Percentiles rank a stretch among this genome's conserved stretches.
These are phyloP conservation scores for Sitta europaea DNA, from an alignment of 2,113 vertebrate genomes.

Conservation along the genomic window DNA sequence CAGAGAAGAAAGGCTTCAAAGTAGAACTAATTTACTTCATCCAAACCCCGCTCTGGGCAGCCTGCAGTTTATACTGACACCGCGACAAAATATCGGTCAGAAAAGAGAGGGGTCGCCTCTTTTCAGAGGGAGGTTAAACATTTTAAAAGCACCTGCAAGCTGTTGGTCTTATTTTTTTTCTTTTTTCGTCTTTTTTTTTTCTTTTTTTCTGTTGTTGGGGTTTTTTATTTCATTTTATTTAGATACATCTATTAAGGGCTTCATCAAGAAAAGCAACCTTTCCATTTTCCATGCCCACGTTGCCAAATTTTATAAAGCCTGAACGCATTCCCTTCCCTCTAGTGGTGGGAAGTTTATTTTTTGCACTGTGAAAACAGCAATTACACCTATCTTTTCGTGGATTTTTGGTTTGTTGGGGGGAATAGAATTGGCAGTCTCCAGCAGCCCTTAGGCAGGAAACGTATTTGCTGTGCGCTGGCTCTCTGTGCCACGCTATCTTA, in stretches of 20 bases:
- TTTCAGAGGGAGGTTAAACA: background rate
- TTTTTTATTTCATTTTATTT: background rate
- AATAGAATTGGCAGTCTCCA: background rate
- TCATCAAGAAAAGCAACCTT: background rate
- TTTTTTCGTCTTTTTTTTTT: too few relatives aligned
- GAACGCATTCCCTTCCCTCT: background rate
- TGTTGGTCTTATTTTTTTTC: background rate
- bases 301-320: background rate
- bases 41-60: constrained; percentile 63
- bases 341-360: background rate
- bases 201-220: background rate
- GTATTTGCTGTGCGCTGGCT: background rate
- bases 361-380: background rate
- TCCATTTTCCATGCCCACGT: background rate
- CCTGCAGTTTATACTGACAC: constrained; percentile 15
- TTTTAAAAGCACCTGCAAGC: background rate
- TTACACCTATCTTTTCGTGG: fast-evolving
- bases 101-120: background rate
- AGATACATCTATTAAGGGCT: background rate
- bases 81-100: background rate
- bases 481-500: background rate
- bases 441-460: background rate
- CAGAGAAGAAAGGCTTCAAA: constrained; percentile 80
- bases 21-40: constrained; percentile 78
- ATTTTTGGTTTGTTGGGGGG: too few relatives aligned